Percentiles rank a stretch among this genome's conserved stretches.
Evolutionary conservation across 2,113 vertebrate species (phyloP).

Genomic region (Chiloscyllium plagiosum): DNA sequence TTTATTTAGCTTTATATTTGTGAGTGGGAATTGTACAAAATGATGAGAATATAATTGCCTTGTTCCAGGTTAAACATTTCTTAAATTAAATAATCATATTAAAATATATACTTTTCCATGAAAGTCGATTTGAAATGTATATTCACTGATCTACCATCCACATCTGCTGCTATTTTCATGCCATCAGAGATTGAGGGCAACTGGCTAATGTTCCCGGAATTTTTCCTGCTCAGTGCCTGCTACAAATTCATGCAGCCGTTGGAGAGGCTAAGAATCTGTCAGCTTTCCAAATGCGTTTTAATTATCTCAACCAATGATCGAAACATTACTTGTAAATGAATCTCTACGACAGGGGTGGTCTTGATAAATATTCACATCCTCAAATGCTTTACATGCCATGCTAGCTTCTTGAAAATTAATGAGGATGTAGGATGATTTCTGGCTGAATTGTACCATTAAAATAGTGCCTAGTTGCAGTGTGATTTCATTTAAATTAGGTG

Average conservation of each 20-base stretch:
- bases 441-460: not conserved
- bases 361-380: constrained; percentile 13
- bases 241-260: not conserved
- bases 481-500: constrained; percentile 1
- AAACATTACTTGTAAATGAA: not conserved
- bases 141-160: not conserved
- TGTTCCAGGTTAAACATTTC: not conserved
- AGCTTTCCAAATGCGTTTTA: not conserved
- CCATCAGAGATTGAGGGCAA: not conserved
- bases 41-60: not conserved
- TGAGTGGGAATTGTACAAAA: not conserved
- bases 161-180: not conserved
- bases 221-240: not conserved
- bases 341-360: not conserved
- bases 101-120: not conserved
- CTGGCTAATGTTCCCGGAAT: not conserved
- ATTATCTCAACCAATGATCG: not conserved
- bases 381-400: not conserved
- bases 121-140: not conserved
- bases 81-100: no score
- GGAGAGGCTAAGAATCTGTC: not conserved
- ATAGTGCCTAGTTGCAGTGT: not conserved
- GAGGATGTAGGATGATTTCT: not conserved
- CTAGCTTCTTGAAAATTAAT: constrained; percentile 25
- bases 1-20: not conserved